phyloP scores from a whole-genome alignment of 92 coral and sea anemone species.

The Epizoanthus ramosus region DNA sequence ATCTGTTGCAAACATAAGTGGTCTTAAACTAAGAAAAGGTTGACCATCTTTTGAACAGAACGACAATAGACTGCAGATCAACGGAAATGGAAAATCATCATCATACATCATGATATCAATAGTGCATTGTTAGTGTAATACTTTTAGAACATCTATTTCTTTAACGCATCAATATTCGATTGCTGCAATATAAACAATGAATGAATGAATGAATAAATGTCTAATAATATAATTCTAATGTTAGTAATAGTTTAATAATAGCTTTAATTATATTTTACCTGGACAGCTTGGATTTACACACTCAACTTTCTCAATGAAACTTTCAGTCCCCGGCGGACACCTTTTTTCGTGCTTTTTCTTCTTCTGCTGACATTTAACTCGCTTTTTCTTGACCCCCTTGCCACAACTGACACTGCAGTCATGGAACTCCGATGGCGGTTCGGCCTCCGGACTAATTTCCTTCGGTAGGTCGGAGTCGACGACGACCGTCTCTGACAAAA shows the following conservation, averaged over 20 bases:
- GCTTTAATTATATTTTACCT: slow-evolving; percentile 48
- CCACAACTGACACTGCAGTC: slow-evolving; percentile 96
- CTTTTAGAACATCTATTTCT: no score
- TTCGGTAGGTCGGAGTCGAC: slow-evolving; percentile 11
- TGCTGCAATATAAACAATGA: no score
- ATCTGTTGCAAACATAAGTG: slow-evolving; percentile 41
- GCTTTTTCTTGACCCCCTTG: slow-evolving; percentile 70
- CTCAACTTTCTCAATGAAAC: slow-evolving; percentile 71
- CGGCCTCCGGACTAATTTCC: slow-evolving; percentile 29
- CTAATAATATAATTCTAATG: no score
- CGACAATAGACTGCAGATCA: no score
- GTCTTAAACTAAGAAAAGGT: background rate
- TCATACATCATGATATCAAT: no score
- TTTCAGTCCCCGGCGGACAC: slow-evolving; percentile 76
- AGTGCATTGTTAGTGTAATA: no score
- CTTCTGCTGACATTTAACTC: slow-evolving; percentile 66
- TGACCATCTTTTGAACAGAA: background rate
- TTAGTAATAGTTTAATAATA: no score
- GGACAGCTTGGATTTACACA: slow-evolving; percentile 95
- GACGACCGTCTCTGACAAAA: slow-evolving; percentile 16
- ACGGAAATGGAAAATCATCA: no score
- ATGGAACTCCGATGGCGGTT: slow-evolving; percentile 59
- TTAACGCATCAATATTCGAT: no score
- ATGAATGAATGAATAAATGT: no score
- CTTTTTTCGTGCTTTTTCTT: slow-evolving; percentile 55